A percentile compares a stretch with the other conserved stretches of the same genome.
These are phyloP conservation scores for Cryptocheilus praepositus DNA, from an alignment of 2,888 invertebrate genomes.

Conservation along the genomic window DNA sequence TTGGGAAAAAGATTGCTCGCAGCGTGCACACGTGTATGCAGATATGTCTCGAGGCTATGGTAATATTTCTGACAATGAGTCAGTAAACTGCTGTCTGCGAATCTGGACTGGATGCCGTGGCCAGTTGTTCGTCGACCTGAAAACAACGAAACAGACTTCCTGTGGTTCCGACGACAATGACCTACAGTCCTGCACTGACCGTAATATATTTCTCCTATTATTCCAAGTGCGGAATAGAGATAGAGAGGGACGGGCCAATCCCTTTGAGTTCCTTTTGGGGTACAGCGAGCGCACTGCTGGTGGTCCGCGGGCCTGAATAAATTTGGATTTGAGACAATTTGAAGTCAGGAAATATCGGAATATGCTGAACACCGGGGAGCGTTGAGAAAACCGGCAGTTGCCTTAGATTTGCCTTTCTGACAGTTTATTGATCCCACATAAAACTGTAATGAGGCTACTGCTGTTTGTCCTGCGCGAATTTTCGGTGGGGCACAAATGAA, in stretches of 20 bases:
- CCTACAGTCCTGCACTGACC: neutral
- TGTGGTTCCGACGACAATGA: neutral
- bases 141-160: constrained; percentile 7
- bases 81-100: neutral
- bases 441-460: no score
- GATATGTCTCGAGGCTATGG: neutral
- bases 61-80: no score
- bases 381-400: neutral
- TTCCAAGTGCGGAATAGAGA: neutral
- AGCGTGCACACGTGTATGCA: no score
- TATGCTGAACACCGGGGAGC: neutral
- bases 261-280: neutral
- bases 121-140: constrained; percentile 1
- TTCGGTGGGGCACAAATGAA: no score
- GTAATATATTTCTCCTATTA: constrained; percentile 16
- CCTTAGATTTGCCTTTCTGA: neutral
- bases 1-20: no score
- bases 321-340: neutral
- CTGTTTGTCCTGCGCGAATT: no score
- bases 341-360: neutral
- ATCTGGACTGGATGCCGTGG: neutral
- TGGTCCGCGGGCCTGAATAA: constrained; percentile 14
- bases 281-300: neutral
- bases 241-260: neutral
- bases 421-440: neutral